Conservation (phyloP, 2,888 invertebrate species). For the Neuroscelio doddi region DNA sequence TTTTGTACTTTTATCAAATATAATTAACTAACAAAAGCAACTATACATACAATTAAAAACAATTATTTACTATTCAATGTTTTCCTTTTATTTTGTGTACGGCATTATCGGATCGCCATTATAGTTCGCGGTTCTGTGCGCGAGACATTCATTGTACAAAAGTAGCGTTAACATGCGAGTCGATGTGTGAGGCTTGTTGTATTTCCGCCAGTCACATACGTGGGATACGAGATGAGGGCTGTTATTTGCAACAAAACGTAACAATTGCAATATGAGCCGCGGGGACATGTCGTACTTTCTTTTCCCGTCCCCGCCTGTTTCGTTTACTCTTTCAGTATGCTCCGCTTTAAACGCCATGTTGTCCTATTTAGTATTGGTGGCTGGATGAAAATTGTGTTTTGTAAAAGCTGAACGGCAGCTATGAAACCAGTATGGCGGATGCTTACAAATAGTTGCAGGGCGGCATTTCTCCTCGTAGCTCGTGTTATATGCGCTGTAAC, state of each 20-base stretch:
- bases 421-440: slow-evolving; percentile 71
- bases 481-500: slow-evolving; percentile 49
- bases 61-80: too few species aligned
- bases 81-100: slow-evolving; percentile 6
- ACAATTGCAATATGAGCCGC: slow-evolving; percentile 63
- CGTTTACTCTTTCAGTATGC: slow-evolving; percentile 2
- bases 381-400: slow-evolving; percentile 61
- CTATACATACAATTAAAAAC: too few species aligned
- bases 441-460: slow-evolving; percentile 71
- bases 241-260: slow-evolving; percentile 67
- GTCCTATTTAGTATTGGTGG: slow-evolving; percentile 33
- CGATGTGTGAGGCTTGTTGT: slow-evolving; percentile 42
- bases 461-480: slow-evolving; percentile 58
- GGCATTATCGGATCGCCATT: slow-evolving; percentile 32
- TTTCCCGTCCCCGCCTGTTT: slow-evolving; percentile 5
- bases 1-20: too few species aligned
- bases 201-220: slow-evolving; percentile 46
- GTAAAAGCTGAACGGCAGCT: slow-evolving; percentile 66
- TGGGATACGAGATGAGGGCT: slow-evolving; percentile 49
- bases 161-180: slow-evolving; percentile 41
- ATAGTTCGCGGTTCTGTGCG: slow-evolving; percentile 19
- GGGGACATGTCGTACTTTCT: slow-evolving; percentile 34
- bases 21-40: too few species aligned
- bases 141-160: slow-evolving; percentile 18
- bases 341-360: slow-evolving; percentile 62